phyloP scores from a whole-genome alignment of 2,888 invertebrate genomes.

The Campoplex capitator region DNA sequence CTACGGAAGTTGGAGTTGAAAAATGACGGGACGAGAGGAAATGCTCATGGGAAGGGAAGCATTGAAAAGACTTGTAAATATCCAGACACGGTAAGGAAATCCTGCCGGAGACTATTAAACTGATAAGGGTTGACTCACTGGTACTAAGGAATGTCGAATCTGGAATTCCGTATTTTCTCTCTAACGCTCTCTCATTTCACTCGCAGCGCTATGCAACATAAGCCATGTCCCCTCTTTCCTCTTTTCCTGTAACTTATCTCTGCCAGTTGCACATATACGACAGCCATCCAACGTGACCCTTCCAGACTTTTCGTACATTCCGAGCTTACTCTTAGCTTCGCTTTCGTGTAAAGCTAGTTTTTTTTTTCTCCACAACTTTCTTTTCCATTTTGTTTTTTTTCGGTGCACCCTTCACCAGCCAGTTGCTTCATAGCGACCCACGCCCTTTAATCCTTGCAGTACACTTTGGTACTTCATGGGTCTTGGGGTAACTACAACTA shows the following conservation, averaged over 20 bases:
- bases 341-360: constrained; percentile 22
- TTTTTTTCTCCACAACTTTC: constrained; percentile 13
- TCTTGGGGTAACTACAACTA: constrained; percentile 31
- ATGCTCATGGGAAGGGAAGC: neutral
- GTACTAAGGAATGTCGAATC: constrained; percentile 38
- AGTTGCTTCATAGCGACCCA: constrained; percentile 20
- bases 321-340: constrained; percentile 11
- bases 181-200: constrained; percentile 22
- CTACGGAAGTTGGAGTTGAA: constrained; percentile 9
- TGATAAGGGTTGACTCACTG: constrained; percentile 52
- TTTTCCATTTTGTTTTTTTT: constrained; percentile 22
- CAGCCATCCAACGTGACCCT: constrained; percentile 20
- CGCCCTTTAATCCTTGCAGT: constrained; percentile 30
- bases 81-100: constrained; percentile 38
- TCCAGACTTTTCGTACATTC: constrained; percentile 12
- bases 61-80: constrained; percentile 50
- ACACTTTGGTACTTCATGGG: constrained; percentile 2
- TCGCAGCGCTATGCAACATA: constrained; percentile 7
- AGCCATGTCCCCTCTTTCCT: neutral
- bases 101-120: constrained; percentile 33
- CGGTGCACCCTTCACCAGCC: constrained; percentile 23
- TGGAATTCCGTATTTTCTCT: constrained; percentile 28
- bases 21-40: constrained; percentile 6
- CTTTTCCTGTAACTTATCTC: constrained; percentile 57
- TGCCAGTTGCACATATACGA: constrained; percentile 41